phyloP scores from a whole-genome alignment of 64 coral and sea anemone species.

The Trachythela sp. region DNA sequence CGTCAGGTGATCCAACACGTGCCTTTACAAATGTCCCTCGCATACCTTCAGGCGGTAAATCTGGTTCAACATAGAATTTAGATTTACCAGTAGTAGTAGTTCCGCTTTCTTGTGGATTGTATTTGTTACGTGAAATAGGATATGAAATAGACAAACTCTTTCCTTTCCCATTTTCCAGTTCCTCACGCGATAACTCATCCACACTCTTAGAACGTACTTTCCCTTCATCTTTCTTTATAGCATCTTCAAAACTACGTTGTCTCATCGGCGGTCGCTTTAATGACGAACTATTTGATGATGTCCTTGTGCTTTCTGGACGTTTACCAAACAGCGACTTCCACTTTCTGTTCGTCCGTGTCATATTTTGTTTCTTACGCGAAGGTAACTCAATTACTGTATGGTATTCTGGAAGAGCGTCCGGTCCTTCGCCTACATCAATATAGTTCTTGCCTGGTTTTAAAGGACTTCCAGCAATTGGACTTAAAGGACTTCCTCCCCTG shows the following conservation, averaged over 20 bases:
- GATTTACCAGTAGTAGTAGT: neutral
- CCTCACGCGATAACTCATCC: neutral
- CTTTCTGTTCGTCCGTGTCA: neutral
- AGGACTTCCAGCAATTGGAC: neutral
- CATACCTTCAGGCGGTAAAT: conserved; percentile 4
- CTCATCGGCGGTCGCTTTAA: neutral
- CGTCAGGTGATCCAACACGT: neutral
- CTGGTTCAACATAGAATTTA: neutral
- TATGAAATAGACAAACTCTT: neutral
- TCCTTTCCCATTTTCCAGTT: neutral
- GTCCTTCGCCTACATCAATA: conserved; percentile 21
- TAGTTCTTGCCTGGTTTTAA: neutral
- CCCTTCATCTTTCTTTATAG: neutral
- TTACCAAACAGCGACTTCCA: conserved; percentile 23
- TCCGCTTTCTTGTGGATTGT: neutral
- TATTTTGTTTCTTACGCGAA: neutral
- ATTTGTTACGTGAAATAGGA: neutral
- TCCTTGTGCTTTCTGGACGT: neutral
- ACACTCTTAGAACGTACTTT: conserved; percentile 6
- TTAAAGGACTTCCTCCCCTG: neutral
- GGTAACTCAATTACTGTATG: conserved; percentile 8
- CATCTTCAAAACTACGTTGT: neutral
- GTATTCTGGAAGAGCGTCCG: neutral
- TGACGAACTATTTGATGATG: neutral
- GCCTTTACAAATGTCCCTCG: neutral